phyloP scores from a whole-genome alignment of 2,113 vertebrate genomes.

The Oreotrochilus melanogaster region DNA sequence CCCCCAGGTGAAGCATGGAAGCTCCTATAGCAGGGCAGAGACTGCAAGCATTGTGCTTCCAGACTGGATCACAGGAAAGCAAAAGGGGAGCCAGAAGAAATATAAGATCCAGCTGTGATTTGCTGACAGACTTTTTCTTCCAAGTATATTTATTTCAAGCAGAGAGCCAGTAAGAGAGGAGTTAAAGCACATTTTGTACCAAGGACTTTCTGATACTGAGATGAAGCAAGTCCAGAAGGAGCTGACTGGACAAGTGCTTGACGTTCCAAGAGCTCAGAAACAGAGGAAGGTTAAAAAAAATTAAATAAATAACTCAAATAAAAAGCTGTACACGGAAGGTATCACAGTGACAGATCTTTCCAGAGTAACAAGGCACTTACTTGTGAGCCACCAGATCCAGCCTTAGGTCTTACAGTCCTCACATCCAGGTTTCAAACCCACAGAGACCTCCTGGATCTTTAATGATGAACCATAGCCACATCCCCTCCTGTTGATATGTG shows the following conservation, averaged over 20 bases:
- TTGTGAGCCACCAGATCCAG: neutral
- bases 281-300: neutral
- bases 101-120: neutral
- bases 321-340: neutral
- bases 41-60: neutral
- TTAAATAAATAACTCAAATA: neutral
- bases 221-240: neutral
- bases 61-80: neutral
- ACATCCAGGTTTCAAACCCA: neutral
- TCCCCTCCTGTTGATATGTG: neutral
- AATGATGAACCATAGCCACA: neutral
- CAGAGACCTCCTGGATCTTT: neutral
- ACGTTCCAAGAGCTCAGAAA: neutral
- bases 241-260: neutral
- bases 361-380: neutral
- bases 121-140: neutral
- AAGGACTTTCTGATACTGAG: neutral
- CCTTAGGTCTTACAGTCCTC: neutral
- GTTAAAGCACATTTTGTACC: neutral
- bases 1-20: neutral
- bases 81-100: fast-evolving
- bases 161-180: neutral
- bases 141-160: neutral
- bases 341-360: neutral
- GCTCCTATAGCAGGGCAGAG: neutral